phyloP scores from a whole-genome alignment of 2,797 vertebrate species.

The Enteromius mattozi region DNA sequence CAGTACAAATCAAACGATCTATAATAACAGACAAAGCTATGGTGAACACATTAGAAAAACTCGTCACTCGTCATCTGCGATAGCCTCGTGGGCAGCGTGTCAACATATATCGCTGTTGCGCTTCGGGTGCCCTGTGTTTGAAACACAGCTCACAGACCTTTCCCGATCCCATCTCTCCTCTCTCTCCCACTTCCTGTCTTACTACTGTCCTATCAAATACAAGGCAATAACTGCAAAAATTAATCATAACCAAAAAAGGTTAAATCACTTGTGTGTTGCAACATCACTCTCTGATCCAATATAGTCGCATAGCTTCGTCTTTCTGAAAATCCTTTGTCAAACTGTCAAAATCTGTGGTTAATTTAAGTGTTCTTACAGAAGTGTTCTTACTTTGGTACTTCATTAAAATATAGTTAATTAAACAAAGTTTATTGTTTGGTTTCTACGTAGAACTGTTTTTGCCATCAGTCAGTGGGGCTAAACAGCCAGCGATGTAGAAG shows the following conservation, averaged over 20 bases:
- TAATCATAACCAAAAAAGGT: no score
- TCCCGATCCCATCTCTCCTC: not conserved
- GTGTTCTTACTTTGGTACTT: not conserved
- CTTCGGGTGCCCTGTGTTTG: not conserved
- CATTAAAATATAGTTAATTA: not conserved
- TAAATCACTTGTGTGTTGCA: no score
- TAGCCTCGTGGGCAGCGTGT: not conserved
- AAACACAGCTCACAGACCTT: not conserved
- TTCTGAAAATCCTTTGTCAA: not conserved
- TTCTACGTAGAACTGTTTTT: no score
- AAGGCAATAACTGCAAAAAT: no score
- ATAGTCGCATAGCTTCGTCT: not conserved
- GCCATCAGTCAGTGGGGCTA: not conserved
- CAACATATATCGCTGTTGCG: not conserved
- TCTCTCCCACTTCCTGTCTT: not conserved
- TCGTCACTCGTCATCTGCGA: not conserved
- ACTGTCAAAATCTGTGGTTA: not conserved
- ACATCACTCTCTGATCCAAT: no score
- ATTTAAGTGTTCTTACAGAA: not conserved
- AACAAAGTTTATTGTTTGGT: not conserved
- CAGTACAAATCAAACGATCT: no score
- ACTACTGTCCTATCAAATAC: not conserved
- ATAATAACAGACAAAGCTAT: no score
- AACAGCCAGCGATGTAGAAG: not conserved
- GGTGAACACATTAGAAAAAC: no score